Evolutionary conservation across 2,888 invertebrate genomes (phyloP).

Genomic region (Gibbula magus): DNA sequence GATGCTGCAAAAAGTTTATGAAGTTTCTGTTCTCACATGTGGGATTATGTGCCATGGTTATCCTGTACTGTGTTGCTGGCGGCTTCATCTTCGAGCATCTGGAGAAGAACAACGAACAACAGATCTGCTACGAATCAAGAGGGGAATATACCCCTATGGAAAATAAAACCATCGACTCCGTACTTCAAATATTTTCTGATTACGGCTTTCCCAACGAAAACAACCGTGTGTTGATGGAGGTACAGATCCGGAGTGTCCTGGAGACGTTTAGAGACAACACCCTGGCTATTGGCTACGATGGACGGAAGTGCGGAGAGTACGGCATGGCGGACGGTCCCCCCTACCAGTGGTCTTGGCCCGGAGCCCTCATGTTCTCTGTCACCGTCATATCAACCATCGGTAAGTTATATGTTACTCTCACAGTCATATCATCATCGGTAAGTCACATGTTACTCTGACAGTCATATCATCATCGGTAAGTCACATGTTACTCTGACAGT

Average conservation of each 20-base stretch:
- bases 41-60: constrained; percentile 72
- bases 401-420: constrained; percentile 40
- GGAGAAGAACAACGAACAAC: constrained; percentile 73
- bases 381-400: constrained; percentile 75
- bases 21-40: constrained; percentile 74
- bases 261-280: constrained; percentile 70
- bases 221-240: constrained; percentile 62
- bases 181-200: constrained; percentile 61
- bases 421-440: too few species aligned
- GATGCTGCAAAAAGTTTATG: constrained; percentile 66
- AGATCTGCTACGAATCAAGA: constrained; percentile 67
- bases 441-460: too few species aligned
- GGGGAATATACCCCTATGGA: constrained; percentile 68
- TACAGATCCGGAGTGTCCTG: constrained; percentile 63
- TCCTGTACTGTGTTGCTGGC: constrained; percentile 73
- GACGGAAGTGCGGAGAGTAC: constrained; percentile 66
- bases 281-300: constrained; percentile 70
- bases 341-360: constrained; percentile 73
- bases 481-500: too few species aligned
- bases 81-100: constrained; percentile 74
- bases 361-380: constrained; percentile 73
- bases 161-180: constrained; percentile 62
- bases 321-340: constrained; percentile 66
- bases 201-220: constrained; percentile 51
- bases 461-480: too few species aligned